Evolutionary conservation across 2,888 invertebrate genomes (phyloP), one percentile per base, ranked within the genome.

Genomic region (Hemistola chrysoprasaria): DNA sequence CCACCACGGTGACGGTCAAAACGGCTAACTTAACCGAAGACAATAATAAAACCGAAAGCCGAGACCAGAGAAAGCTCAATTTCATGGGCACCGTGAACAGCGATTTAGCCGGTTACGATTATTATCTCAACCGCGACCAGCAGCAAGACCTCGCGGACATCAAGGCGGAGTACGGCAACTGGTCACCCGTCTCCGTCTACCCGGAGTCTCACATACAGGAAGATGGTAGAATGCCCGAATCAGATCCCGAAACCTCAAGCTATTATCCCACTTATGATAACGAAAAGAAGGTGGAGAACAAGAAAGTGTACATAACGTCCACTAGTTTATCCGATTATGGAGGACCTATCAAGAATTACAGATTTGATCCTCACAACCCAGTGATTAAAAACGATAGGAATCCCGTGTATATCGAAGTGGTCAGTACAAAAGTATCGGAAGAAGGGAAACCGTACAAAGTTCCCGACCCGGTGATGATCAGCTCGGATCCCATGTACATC

Each of bases 381-480:
- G 84, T 84, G 0, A 85, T 89, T 22, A 87, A 89, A 49, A 90
- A 90, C 52, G 90, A 90, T 51, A 81, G 91, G 56, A 91, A 90
- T 51, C 91, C 92, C 1, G 88, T 92, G 6, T 85, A 87, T 33
- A 86, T 90, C 37, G 89, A 90, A 62, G 78, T 84, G 1, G 86
- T 90, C 0, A 86, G 86, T 48, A 85, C 86, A 2, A 85, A 89
- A 65, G 86, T 90, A 1, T 83, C 85, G 3, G 76, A 67, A 8
- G 89, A 90, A 59, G 78, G 77, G 2, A 88, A 87, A 30, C 72
- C 82, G 0, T 83, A 81, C 27, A 82, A 87, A 50, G 90, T 94
- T 1, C 94, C 94, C 1, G 90, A 92, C 21, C 94, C 95, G 16
- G 93, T 95, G 0, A 86, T 91, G 8, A 86, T 95, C 2, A 90